Base-by-base conservation (phyloP, 2,113 vertebrate species). In the Seriola quinqueradiata region DNA sequence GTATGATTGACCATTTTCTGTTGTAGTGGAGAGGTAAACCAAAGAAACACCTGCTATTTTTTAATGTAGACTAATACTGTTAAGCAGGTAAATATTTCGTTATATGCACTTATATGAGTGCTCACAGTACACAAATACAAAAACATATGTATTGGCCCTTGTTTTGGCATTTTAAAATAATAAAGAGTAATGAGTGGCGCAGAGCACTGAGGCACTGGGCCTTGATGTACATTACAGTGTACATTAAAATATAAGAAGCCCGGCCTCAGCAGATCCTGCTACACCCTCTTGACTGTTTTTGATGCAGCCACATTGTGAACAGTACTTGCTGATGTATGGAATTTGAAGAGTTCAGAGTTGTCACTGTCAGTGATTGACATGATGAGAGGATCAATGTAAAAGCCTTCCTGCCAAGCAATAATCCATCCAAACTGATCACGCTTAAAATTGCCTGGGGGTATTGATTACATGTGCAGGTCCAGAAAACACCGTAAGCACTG, bases 341-440 rank as follows among this genome's bases (percentile, higher is more conserved):
- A 90, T 87, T 84, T 92, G 82, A 90, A 78, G 92, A 94, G 89
- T 92, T 92, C 59, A 69, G 82, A 86, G 81, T 88, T 92, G 90
- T 92, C 88, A 84, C 72, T 87, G 87, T 85, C 84, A 82, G 88
- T 92, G 93, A 95, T 92, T 92, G 94, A 93, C 93, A 93, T 93
- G 91, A 94, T 90, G 91, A 81, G 79, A 78, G 83, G 90, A 94
- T 95, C 94, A 90, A 95, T 95, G 83, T 54, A 87, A 91, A 94
- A 92, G 73, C 89, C 89, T 89, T 78, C 68, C 90, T 92, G 90
- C 90, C 90, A 87, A 92, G 93, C 92, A 92, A 94, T 93, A 94
- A 93, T 94, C 92, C 91, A 91, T 93, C 90, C 89, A 92, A 93
- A 94, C 88, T 92, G 92, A 94, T 93, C 91, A 92, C 91, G 76